Percentiles rank a stretch among this genome's conserved stretches.
These are phyloP conservation scores for Falco novaeseelandiae DNA, from an alignment of 2,797 vertebrate genomes.

Conservation along the genomic window DNA sequence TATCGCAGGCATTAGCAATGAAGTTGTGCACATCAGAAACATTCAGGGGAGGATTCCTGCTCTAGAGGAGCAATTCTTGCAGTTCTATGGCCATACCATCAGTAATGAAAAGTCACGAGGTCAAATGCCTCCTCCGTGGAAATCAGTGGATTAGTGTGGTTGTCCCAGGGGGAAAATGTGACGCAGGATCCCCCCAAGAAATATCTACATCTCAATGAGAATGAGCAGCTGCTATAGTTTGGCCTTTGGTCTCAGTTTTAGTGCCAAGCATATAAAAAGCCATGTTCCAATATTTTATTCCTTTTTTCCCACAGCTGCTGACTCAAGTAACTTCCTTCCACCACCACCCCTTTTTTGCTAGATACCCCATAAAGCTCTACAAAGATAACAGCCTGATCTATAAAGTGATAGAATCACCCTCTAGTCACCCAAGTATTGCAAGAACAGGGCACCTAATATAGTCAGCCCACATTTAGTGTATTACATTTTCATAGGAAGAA, in stretches of 20 bases:
- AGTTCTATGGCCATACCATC: not conserved
- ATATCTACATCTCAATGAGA: not conserved
- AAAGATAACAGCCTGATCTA: not conserved
- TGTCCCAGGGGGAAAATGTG: not conserved
- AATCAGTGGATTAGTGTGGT: not conserved
- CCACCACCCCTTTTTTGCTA: not conserved
- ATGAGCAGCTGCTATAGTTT: slow-evolving; percentile 56
- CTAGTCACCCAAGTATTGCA: not conserved
- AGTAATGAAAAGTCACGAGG: not conserved
- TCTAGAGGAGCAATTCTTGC: not conserved
- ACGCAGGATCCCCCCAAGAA: not conserved
- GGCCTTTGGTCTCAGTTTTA: slow-evolving; percentile 48
- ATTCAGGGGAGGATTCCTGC: not conserved
- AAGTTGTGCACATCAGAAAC: not conserved
- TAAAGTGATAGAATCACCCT: not conserved
- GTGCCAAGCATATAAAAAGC: slow-evolving; percentile 53
- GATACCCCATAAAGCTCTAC: not conserved
- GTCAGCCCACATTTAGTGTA: not conserved
- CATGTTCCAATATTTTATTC: slow-evolving; percentile 43
- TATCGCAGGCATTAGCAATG: not conserved
- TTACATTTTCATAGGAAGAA: not conserved
- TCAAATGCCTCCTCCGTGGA: not conserved
- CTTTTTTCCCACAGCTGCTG: slow-evolving; percentile 40
- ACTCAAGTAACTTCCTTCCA: slow-evolving; percentile 26
- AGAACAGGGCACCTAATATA: not conserved